These are phyloP conservation scores for Spodoptera picta DNA, from an alignment of 2,888 invertebrate species.

Conservation along the genomic window DNA sequence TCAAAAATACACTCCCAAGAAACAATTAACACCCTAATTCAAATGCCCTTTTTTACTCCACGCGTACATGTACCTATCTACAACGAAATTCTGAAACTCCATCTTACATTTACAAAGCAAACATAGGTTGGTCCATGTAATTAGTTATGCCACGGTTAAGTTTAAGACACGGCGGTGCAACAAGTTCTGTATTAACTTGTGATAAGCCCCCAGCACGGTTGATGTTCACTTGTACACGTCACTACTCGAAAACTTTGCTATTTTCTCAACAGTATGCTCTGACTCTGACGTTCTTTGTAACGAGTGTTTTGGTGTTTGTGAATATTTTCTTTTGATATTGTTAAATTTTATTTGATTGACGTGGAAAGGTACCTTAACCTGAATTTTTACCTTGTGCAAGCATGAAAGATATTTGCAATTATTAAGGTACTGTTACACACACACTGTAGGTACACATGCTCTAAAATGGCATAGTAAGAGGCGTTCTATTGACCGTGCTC, in stretches of 20 bases:
- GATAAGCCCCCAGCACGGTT: constrained; percentile 68
- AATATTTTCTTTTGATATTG: constrained; percentile 4
- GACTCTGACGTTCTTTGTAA: constrained; percentile 33
- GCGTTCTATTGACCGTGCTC: too few species aligned
- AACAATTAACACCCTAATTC: constrained; percentile 11
- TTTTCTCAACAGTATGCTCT: constrained; percentile 21
- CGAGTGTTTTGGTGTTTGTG: constrained; percentile 17
- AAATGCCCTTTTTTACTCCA: constrained; percentile 3
- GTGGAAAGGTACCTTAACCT: background rate
- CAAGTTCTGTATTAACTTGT: constrained; percentile 72
- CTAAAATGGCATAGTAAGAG: too few species aligned
- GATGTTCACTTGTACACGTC: constrained; percentile 46
- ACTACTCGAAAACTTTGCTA: constrained; percentile 21
- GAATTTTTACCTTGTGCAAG: too few species aligned
- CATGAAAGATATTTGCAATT: too few species aligned
- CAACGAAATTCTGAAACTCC: constrained; percentile 44
- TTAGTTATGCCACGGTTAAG: constrained; percentile 68
- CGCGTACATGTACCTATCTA: constrained; percentile 7
- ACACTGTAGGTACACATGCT: too few species aligned
- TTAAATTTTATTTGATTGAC: constrained; percentile 21
- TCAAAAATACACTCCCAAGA: background rate
- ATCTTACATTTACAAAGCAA: constrained; percentile 63
- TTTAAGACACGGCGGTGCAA: constrained; percentile 72
- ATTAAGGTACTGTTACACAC: too few species aligned
- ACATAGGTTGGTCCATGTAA: constrained; percentile 66